A percentile compares a stretch with the other conserved stretches of the same genome.
phyloP scores from a whole-genome alignment of 2,797 vertebrate species.

The Xenops minutus region DNA sequence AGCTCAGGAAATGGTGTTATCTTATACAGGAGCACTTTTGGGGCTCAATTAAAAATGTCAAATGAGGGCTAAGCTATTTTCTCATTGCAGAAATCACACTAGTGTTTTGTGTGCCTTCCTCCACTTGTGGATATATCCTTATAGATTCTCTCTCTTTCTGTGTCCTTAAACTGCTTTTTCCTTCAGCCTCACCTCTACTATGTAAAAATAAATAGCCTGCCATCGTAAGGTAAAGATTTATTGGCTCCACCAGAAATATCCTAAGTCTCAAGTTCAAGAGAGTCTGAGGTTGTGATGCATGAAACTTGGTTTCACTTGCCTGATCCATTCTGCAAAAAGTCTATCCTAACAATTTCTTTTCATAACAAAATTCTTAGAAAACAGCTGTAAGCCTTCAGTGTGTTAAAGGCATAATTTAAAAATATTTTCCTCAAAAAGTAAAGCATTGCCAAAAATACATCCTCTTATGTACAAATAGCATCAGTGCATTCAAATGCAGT shows the following conservation, averaged over 20 bases:
- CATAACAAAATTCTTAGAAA: background rate
- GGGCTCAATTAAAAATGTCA: background rate
- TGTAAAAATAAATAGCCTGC: slow-evolving; percentile 1
- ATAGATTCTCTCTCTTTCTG: background rate
- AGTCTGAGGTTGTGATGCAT: background rate
- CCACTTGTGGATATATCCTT: background rate
- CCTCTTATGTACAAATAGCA: background rate
- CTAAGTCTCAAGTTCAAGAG: slow-evolving; percentile 2
- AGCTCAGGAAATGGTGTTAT: background rate
- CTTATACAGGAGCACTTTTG: background rate
- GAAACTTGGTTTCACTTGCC: background rate
- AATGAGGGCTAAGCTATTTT: background rate
- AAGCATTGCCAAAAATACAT: background rate
- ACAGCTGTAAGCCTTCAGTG: background rate
- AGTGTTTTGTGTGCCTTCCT: background rate
- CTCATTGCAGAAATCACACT: background rate
- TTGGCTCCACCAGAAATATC: background rate
- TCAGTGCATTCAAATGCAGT: background rate
- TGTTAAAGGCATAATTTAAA: background rate
- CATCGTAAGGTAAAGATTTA: slow-evolving; percentile 12
- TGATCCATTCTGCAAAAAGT: background rate
- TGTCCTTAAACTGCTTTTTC: background rate
- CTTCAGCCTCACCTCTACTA: background rate
- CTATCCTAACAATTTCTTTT: background rate
- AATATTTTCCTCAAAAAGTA: background rate